These are phyloP conservation scores for Hipposideros armiger DNA, from an alignment of 2,113 vertebrate genomes.

Conservation along the genomic window DNA sequence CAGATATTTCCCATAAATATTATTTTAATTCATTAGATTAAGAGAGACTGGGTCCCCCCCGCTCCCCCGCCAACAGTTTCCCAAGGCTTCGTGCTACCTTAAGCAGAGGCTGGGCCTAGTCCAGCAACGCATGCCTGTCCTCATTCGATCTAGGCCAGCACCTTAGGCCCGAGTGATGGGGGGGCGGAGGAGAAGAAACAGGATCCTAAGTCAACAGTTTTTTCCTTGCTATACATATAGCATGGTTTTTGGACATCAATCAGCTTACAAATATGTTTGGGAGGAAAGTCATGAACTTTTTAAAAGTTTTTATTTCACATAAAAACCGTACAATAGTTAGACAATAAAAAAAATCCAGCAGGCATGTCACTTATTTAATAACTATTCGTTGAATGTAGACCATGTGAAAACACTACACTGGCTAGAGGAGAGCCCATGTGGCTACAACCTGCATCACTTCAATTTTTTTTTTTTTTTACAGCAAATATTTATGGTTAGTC, in stretches of 20 bases:
- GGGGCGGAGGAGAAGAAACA: neutral
- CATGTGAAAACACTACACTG: neutral
- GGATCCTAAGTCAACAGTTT: neutral
- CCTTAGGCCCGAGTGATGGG: neutral
- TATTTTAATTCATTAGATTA: constrained; percentile 49
- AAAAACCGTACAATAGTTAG: constrained; percentile 16
- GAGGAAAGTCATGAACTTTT: neutral
- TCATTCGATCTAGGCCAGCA: neutral
- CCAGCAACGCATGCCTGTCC: neutral
- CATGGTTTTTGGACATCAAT: neutral
- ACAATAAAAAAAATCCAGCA: neutral
- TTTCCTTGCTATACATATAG: neutral
- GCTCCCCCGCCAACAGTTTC: neutral
- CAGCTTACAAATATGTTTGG: neutral
- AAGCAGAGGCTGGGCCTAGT: neutral
- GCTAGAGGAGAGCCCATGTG: neutral
- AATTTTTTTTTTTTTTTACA: neutral
- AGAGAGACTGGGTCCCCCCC: neutral
- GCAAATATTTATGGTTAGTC: neutral
- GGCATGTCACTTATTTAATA: neutral
- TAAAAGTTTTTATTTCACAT: constrained; percentile 12
- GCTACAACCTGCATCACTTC: neutral
- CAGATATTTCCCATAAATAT: constrained; percentile 43
- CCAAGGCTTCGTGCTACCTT: neutral
- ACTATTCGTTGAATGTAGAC: neutral